Conservation (phyloP, 2,888 invertebrate species). For the Caenorhabditis becei region DNA sequence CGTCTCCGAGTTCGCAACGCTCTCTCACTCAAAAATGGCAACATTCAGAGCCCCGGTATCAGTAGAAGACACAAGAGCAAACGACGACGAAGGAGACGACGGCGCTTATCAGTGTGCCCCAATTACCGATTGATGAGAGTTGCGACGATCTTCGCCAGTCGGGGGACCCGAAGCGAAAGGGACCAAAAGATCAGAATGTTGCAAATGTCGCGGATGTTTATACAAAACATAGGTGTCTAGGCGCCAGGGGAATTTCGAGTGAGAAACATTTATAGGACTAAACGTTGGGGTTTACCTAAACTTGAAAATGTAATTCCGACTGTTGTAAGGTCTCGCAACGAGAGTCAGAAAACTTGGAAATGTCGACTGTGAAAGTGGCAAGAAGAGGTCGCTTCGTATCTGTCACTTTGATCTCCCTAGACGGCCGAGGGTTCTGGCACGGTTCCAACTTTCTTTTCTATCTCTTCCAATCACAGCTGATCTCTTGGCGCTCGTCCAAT, state of each 20-base stretch:
- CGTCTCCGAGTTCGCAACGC: slow-evolving; percentile 1
- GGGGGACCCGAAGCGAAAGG: background rate
- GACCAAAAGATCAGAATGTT: slow-evolving; percentile 36
- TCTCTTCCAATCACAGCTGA: background rate
- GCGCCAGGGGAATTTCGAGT: too few species aligned
- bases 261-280: too few species aligned
- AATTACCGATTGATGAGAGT: slow-evolving; percentile 19
- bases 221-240: too few species aligned
- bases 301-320: too few species aligned
- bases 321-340: too few species aligned
- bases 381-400: background rate
- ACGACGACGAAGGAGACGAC: slow-evolving; percentile 16
- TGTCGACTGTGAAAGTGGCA: background rate
- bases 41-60: slow-evolving; percentile 49
- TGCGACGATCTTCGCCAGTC: background rate
- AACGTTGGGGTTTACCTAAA: too few species aligned
- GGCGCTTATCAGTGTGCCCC: slow-evolving; percentile 37
- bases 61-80: slow-evolving; percentile 27
- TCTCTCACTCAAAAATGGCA: slow-evolving; percentile 49
- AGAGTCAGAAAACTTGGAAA: too few species aligned
- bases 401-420: background rate
- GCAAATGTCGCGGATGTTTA: too few species aligned
- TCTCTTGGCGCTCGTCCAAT: background rate
- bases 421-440: slow-evolving; percentile 3
- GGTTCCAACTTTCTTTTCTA: background rate